These are phyloP conservation scores for Stenopsyche tienmushanensis DNA, from an alignment of 1,140 invertebrate species.

Conservation along the genomic window DNA sequence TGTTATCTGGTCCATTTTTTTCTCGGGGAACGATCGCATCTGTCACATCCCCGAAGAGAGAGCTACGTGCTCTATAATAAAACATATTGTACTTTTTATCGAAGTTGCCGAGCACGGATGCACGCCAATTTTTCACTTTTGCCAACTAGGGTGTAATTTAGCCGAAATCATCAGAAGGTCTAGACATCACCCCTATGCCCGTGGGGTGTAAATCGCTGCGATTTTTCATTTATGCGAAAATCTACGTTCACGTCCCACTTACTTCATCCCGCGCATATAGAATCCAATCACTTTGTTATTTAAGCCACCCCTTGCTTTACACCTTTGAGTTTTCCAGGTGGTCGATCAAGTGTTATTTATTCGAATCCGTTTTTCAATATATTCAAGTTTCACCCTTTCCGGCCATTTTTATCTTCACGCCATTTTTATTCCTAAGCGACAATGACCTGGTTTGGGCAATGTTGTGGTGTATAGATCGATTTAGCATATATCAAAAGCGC, in stretches of 20 bases:
- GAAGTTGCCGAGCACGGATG: no score
- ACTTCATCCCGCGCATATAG: neutral
- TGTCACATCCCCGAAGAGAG: neutral
- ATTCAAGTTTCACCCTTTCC: constrained; percentile 1
- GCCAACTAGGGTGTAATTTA: neutral
- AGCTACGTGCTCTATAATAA: no score
- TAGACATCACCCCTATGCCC: neutral
- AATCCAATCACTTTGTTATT: constrained; percentile 13
- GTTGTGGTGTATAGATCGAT: neutral
- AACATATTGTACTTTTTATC: no score
- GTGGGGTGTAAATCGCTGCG: neutral
- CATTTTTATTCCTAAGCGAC: neutral
- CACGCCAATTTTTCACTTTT: neutral
- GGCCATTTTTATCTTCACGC: neutral
- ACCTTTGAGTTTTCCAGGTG: constrained; percentile 5
- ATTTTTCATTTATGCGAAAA: constrained; percentile 5
- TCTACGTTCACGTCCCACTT: constrained; percentile 5
- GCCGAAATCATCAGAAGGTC: neutral
- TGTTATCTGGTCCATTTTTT: constrained; percentile 15
- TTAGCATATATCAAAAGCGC: no score
- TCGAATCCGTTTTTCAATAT: constrained; percentile 9
- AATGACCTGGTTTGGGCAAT: neutral
- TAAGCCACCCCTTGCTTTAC: neutral
- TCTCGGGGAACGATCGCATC: constrained; percentile 9
- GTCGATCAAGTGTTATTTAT: constrained; percentile 9